phyloP scores from a whole-genome alignment of 2,888 invertebrate genomes.

The Stratiomys singularior region DNA sequence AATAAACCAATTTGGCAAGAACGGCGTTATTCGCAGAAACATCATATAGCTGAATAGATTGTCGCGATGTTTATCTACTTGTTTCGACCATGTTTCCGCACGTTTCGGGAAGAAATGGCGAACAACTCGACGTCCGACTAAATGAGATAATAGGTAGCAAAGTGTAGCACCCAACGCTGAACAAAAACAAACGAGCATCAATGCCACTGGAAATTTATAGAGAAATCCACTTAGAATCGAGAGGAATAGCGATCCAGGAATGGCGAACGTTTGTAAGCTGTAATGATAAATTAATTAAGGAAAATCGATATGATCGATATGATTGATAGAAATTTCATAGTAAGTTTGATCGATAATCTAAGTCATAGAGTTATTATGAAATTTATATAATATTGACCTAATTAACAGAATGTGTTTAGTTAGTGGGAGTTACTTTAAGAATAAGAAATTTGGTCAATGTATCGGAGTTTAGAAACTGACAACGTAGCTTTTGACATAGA shows the following conservation, averaged over 20 bases:
- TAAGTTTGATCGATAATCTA: too few relatives aligned
- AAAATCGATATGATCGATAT: constrained; percentile 53
- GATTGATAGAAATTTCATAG: not conserved
- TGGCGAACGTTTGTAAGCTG: constrained; percentile 98
- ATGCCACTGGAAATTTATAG: constrained; percentile 91
- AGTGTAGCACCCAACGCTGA: constrained; percentile 95
- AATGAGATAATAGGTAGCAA: constrained; percentile 92
- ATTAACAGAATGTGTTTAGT: too few relatives aligned
- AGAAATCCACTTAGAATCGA: constrained; percentile 97
- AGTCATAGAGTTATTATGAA: too few relatives aligned
- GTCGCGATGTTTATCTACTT: constrained; percentile 86
- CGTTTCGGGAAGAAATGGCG: constrained; percentile 88
- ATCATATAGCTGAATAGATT: constrained; percentile 96
- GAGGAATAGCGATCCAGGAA: constrained; percentile 97
- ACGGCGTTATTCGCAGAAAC: constrained; percentile 96
- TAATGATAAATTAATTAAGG: constrained; percentile 59
- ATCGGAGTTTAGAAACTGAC: too few relatives aligned
- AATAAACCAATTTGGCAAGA: constrained; percentile 99
- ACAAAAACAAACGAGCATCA: constrained; percentile 89
- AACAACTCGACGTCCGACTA: constrained; percentile 87
- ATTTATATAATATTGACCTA: too few relatives aligned
- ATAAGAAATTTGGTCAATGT: too few relatives aligned
- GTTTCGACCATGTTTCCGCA: constrained; percentile 85
- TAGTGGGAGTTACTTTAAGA: too few relatives aligned
- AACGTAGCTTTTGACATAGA: too few relatives aligned